Base-by-base conservation (phyloP, 2,113 vertebrate genomes). In the Myotis brandtii region DNA sequence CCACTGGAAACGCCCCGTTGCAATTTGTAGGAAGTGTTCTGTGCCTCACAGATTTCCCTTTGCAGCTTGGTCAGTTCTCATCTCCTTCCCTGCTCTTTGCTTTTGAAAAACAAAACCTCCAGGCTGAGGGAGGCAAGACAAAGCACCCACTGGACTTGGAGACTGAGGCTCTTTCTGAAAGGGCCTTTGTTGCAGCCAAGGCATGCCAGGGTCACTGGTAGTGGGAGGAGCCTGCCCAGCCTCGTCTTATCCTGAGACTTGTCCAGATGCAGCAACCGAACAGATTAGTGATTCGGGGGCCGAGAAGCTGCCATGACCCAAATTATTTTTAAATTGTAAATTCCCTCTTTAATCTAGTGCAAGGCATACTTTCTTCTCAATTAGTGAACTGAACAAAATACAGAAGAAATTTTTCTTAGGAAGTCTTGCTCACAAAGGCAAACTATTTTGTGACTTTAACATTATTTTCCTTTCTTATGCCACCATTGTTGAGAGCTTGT, bases 81-180 rank as follows among this genome's bases (percentile, higher is more conserved):
- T 54, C 25, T 10, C 56, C 18, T 84, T 82, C n/a, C 37, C 1
- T 86, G 43, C 43, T 91, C 32, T 56, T 94, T 79, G 59, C 86
- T 81, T 84, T 59, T 72, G 59, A 56, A 96, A 93, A 94, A 79
- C 86, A 84, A 18, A 82, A 62, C 62, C 50, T 84, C 43, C n/a
- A 81, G 75, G 82, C 88, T 72, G 77, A 86, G 32, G 40, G 81
- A 82, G 16, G 46, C 46, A 62, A 83, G 66, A 95, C 93, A 82
- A 69, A 95, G 93, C 67, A 1, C 91, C 95, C 94, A 96, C 91
- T 94, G 87, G 34, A 77, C 76, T 73, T 64, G 56, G 67, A 93
- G 48, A 86, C 46, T 64, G 43, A 69, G 30, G 59, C 90, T 95
- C 90, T 95, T 87, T 95, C 90, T 95, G 87, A 86, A 95, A 97